phyloP scores from a whole-genome alignment of 2,113 vertebrate genomes.

The Phylloscopus whistleri region DNA sequence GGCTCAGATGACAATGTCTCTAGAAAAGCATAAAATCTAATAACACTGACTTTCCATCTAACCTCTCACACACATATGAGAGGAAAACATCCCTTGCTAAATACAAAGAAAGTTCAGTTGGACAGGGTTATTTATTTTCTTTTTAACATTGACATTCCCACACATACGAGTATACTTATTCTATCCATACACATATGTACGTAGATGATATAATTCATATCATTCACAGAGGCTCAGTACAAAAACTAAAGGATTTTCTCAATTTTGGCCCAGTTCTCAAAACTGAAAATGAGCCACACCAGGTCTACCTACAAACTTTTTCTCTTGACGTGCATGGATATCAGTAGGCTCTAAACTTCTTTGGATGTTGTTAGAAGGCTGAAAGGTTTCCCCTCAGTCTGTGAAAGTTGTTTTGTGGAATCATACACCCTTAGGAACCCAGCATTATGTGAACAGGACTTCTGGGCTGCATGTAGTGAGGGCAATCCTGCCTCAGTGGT shows the following conservation, averaged over 20 bases:
- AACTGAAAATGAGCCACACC: not conserved
- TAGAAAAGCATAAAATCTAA: slow-evolving; percentile 37
- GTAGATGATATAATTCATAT: not conserved
- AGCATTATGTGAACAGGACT: not conserved
- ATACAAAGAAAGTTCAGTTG: not conserved
- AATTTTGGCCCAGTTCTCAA: not conserved
- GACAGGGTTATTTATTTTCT: slow-evolving; percentile 5
- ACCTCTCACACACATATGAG: not conserved
- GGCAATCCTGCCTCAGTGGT: not conserved
- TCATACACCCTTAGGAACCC: rapidly evolving
- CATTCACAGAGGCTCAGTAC: not conserved
- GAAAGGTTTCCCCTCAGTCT: not conserved
- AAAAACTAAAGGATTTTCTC: not conserved
- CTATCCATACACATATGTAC: not conserved
- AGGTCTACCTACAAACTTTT: not conserved
- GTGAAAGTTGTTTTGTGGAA: not conserved
- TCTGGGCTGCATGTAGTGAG: not conserved
- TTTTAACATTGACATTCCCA: not conserved
- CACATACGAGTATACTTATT: not conserved
- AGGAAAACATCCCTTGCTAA: slow-evolving; percentile 11
- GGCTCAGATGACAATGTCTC: not conserved
- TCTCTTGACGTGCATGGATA: not conserved
- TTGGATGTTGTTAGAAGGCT: not conserved
- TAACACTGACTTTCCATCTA: slow-evolving; percentile 4
- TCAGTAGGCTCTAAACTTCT: not conserved